Percentiles rank a stretch among this genome's conserved stretches.
These are phyloP conservation scores for Pseudochaenichthys georgianus DNA, from an alignment of 2,797 vertebrate genomes.

Conservation along the genomic window DNA sequence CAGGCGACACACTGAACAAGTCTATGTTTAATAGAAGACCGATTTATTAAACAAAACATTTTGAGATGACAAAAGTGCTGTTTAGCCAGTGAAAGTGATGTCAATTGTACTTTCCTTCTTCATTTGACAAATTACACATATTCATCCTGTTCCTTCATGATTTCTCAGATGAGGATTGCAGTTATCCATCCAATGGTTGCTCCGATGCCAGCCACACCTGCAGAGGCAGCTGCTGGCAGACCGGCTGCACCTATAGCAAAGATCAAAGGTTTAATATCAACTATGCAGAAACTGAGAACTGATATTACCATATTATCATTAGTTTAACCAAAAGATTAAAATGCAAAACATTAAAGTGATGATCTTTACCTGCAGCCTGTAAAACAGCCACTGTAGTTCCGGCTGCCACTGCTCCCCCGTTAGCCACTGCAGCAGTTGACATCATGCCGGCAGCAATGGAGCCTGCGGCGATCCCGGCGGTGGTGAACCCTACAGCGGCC, in stretches of 20 bases:
- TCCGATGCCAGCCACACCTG: constrained; percentile 25
- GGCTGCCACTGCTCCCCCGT: constrained; percentile 69
- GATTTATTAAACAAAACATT: neutral
- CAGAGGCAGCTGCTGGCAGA: constrained; percentile 14
- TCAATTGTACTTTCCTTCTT: neutral
- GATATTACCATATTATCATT: too few species aligned
- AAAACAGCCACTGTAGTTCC: constrained; percentile 59
- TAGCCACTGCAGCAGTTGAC: constrained; percentile 59
- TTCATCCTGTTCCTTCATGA: too few species aligned
- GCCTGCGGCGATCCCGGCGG: constrained; percentile 51
- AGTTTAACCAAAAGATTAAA: too few species aligned
- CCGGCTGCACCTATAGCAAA: constrained; percentile 30
- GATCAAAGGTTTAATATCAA: neutral
- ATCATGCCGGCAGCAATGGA: constrained; percentile 69
- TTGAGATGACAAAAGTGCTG: neutral
- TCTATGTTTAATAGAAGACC: neutral
- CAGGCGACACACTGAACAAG: neutral
- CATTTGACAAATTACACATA: neutral
- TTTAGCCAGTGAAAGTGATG: neutral
- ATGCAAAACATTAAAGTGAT: too few species aligned
- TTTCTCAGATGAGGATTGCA: neutral
- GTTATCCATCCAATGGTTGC: neutral
- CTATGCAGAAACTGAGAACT: too few species aligned
- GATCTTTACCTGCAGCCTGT: constrained; percentile 62
- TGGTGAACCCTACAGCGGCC: constrained; percentile 52